Evolutionary conservation across 2,113 vertebrate genomes (phyloP).

Genomic region (Taurulus bubalis): DNA sequence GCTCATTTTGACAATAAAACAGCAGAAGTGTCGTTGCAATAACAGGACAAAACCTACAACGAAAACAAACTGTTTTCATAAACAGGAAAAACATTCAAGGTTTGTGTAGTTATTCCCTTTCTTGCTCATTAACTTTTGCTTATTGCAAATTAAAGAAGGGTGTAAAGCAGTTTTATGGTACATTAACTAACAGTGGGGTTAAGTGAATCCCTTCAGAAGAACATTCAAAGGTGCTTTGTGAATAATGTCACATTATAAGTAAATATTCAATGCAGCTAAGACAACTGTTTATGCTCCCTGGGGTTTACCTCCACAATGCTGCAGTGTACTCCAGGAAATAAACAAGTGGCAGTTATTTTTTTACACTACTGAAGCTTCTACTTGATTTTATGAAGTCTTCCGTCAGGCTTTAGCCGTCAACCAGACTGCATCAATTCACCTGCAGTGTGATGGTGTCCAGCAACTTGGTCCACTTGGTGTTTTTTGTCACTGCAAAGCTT

Average conservation of each 20-base stretch:
- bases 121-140: neutral
- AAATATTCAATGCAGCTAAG: slow-evolving; percentile 10
- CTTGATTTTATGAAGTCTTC: slow-evolving; percentile 43
- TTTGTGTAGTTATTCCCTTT: neutral
- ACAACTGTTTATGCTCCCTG: slow-evolving; percentile 6
- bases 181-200: neutral
- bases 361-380: slow-evolving; percentile 5
- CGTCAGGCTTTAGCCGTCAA: slow-evolving; percentile 34
- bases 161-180: neutral
- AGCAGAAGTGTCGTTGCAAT: neutral
- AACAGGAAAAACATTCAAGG: neutral
- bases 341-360: slow-evolving; percentile 2
- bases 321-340: slow-evolving; percentile 29
- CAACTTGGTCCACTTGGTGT: neutral
- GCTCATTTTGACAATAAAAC: slow-evolving; percentile 16
- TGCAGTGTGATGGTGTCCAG: slow-evolving; percentile 27
- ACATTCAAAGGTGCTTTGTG: slow-evolving; percentile 4
- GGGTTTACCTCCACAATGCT: slow-evolving; percentile 18
- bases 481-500: neutral
- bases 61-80: neutral
- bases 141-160: slow-evolving; percentile 1
- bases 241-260: neutral
- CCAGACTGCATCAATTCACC: slow-evolving; percentile 42
- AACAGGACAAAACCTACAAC: neutral
- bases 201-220: slow-evolving; percentile 1